A percentile compares a stretch with the other conserved stretches of the same genome.
These are phyloP conservation scores for Denticeps clupeoides DNA, from an alignment of 2,797 vertebrate species.

Conservation along the genomic window DNA sequence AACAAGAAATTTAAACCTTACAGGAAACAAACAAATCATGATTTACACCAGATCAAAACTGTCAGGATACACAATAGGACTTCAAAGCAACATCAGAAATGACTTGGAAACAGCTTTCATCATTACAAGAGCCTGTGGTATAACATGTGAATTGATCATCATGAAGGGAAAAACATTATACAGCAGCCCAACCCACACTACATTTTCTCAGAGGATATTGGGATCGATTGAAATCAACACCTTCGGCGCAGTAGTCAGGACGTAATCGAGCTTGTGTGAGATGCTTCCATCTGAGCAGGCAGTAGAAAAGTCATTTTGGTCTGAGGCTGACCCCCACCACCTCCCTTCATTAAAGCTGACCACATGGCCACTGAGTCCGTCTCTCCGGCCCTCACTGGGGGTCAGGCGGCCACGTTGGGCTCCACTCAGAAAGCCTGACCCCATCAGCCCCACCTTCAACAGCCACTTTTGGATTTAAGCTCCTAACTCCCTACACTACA, in stretches of 20 bases:
- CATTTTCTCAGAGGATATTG: constrained; percentile 27
- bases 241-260: constrained; percentile 27
- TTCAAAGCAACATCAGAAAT: constrained; percentile 1
- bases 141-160: too few relatives aligned
- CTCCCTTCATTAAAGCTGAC: constrained; percentile 37
- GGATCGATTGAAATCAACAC: not conserved
- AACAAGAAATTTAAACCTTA: not conserved
- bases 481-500: too few relatives aligned
- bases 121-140: too few relatives aligned
- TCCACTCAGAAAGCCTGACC: not conserved
- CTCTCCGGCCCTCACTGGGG: constrained; percentile 6
- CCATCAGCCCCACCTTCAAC: too few relatives aligned
- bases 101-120: not conserved
- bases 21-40: constrained; percentile 3
- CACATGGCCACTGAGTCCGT: constrained; percentile 25
- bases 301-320: constrained; percentile 44
- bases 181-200: constrained; percentile 7
- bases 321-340: constrained; percentile 36
- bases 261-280: constrained; percentile 24
- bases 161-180: constrained; percentile 9
- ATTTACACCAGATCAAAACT: not conserved
- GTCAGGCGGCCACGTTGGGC: not conserved
- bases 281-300: constrained; percentile 16
- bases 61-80: not conserved
- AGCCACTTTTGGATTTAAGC: too few relatives aligned